These are phyloP conservation scores for Drosophila trapezifrons DNA, from an alignment of 1,140 invertebrate genomes.

Conservation along the genomic window DNA sequence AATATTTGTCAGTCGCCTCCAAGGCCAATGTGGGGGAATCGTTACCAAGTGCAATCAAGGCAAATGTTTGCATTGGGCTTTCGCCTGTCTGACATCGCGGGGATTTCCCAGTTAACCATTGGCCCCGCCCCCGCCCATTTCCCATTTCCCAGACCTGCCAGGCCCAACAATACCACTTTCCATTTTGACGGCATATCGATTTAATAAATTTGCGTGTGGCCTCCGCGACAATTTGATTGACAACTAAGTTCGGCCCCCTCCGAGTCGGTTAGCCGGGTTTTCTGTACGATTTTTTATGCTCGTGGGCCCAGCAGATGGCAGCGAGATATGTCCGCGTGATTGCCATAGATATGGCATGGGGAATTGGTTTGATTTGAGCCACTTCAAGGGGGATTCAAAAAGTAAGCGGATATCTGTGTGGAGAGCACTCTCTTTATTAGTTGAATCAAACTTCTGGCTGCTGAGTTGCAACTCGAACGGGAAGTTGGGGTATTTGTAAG, in stretches of 20 bases:
- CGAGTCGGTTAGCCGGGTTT: slow-evolving; percentile 17
- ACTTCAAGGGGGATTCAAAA: slow-evolving; percentile 9
- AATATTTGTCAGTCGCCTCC: slow-evolving; percentile 56
- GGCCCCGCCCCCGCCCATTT: background rate
- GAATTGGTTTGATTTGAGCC: slow-evolving; percentile 34
- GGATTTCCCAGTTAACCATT: slow-evolving; percentile 9
- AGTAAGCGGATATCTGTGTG: slow-evolving; percentile 4
- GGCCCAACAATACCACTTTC: slow-evolving; percentile 60
- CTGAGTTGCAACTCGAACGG: background rate
- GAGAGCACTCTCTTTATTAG: slow-evolving; percentile 20
- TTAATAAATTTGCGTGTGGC: slow-evolving; percentile 78
- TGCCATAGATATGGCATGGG: slow-evolving; percentile 22
- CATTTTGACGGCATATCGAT: slow-evolving; percentile 80
- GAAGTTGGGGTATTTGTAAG: background rate
- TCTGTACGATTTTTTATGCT: too few species aligned
- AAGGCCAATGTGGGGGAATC: slow-evolving; percentile 26
- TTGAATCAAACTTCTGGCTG: slow-evolving; percentile 3
- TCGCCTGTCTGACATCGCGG: slow-evolving; percentile 45
- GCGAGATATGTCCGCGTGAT: slow-evolving; percentile 21
- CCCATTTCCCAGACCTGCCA: slow-evolving; percentile 58
- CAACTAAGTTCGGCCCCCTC: slow-evolving; percentile 47
- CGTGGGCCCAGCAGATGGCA: background rate
- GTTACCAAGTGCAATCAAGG: slow-evolving; percentile 71
- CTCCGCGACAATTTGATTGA: slow-evolving; percentile 78
- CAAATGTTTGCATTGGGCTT: slow-evolving; percentile 76